Percentiles rank a stretch among this genome's conserved stretches.
These are phyloP conservation scores for Drosophila peninsularis DNA, from an alignment of 2,888 invertebrate genomes.

Conservation along the genomic window DNA sequence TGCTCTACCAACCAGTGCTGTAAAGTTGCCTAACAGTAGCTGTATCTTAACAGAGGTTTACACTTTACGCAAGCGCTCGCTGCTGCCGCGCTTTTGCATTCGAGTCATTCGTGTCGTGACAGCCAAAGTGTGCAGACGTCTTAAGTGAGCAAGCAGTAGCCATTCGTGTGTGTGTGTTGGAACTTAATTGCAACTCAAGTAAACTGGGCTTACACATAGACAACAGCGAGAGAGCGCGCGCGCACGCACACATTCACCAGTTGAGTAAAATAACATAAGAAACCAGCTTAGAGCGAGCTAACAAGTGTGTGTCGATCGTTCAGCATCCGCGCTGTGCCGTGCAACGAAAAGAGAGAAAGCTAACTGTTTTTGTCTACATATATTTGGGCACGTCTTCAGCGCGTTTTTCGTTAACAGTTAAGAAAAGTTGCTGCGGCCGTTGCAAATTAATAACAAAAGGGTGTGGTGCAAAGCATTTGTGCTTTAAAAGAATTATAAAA, in stretches of 20 bases:
- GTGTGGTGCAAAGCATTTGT: constrained; percentile 72
- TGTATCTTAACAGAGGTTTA: constrained; percentile 7
- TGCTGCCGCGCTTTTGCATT: constrained; percentile 33
- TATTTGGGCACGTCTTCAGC: constrained; percentile 42
- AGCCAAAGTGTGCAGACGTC: constrained; percentile 8
- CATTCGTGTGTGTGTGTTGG: constrained; percentile 19
- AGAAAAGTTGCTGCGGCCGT: constrained; percentile 42
- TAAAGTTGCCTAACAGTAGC: neutral
- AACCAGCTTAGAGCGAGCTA: constrained; percentile 71
- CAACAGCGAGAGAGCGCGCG: constrained; percentile 46
- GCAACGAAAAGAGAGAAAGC: constrained; percentile 71
- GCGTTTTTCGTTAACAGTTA: constrained; percentile 42
- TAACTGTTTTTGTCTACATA: constrained; percentile 38
- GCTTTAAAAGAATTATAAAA: constrained; percentile 26
- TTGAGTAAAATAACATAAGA: constrained; percentile 45
- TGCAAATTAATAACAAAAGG: constrained; percentile 56
- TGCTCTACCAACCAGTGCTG: constrained; percentile 9
- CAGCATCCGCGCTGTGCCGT: constrained; percentile 75
- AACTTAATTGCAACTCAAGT: constrained; percentile 27
- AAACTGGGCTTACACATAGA: constrained; percentile 63
- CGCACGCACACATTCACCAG: constrained; percentile 37
- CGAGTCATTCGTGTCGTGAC: constrained; percentile 57
- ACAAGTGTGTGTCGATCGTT: constrained; percentile 67
- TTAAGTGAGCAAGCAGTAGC: neutral
- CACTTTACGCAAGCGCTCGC: constrained; percentile 29